Conservation (phyloP, 2,888 invertebrate species). For the Conistra vaccinii region DNA sequence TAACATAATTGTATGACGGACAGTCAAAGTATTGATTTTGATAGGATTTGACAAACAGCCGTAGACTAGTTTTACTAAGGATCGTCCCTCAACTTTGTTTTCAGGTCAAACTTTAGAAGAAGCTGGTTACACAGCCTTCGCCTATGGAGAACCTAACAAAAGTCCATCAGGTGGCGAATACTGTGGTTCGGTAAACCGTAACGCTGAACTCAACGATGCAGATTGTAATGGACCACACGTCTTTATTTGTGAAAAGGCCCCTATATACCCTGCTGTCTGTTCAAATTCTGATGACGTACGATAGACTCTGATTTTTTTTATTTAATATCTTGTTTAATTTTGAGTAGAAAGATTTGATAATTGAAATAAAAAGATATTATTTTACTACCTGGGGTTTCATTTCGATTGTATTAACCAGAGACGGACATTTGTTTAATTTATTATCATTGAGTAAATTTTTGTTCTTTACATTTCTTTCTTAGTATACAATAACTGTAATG, state of each 20-base stretch:
- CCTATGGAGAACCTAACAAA: conserved; percentile 71
- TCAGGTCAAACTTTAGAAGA: conserved; percentile 71
- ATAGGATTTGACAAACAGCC: background rate
- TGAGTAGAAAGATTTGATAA: background rate
- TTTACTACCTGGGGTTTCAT: background rate
- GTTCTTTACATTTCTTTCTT: background rate
- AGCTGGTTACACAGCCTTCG: conserved; percentile 75
- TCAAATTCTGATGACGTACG: background rate
- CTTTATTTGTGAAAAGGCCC: conserved; percentile 53
- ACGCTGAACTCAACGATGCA: conserved; percentile 69
- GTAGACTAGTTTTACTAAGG: background rate
- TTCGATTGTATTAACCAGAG: background rate
- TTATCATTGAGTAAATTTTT: background rate
- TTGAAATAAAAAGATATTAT: background rate
- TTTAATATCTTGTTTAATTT: background rate
- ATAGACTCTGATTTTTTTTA: background rate
- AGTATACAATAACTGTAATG: background rate
- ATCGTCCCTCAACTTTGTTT: background rate
- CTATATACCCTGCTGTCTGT: conserved; percentile 44
- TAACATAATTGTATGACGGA: background rate
- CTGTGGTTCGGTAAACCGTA: conserved; percentile 71
- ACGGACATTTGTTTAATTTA: background rate
- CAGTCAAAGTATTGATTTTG: background rate
- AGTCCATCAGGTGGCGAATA: conserved; percentile 64
- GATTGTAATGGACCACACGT: conserved; percentile 60